Percentiles rank a stretch among this genome's conserved stretches.
phyloP scores from a whole-genome alignment of 2,888 invertebrate genomes.

The Uloborus plumipes region DNA sequence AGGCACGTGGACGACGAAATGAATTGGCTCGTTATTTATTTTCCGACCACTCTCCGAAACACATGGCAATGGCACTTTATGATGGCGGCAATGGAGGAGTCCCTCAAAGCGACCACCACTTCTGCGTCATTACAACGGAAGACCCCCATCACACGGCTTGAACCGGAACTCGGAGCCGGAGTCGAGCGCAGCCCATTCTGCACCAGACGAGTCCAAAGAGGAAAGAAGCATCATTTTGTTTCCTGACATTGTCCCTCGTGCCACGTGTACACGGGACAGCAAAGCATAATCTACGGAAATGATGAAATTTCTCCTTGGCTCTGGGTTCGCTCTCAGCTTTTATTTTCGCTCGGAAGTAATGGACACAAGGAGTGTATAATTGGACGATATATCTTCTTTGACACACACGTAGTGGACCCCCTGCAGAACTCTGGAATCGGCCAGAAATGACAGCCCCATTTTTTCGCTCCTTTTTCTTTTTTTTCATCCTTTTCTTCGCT shows the following conservation, averaged over 20 bases:
- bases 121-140: neutral
- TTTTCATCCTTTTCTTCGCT: constrained; percentile 16
- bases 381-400: constrained; percentile 62
- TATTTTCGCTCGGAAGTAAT: constrained; percentile 43
- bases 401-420: constrained; percentile 41
- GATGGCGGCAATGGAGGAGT: too few species aligned
- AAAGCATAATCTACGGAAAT: constrained; percentile 54
- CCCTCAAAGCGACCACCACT: too few species aligned
- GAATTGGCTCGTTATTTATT: too few species aligned
- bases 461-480: constrained; percentile 15
- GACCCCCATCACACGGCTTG: neutral
- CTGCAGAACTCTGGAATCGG: constrained; percentile 23
- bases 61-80: too few species aligned
- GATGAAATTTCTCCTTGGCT: constrained; percentile 47
- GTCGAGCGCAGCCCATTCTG: neutral
- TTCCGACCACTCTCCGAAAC: too few species aligned
- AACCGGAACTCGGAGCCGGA: constrained; percentile 6
- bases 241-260: constrained; percentile 27
- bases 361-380: constrained; percentile 59
- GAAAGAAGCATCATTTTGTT: constrained; percentile 36
- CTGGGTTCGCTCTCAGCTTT: constrained; percentile 17
- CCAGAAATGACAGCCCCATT: constrained; percentile 26
- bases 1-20: too few species aligned
- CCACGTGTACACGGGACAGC: constrained; percentile 22
- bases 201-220: constrained; percentile 10